Evolutionary conservation across 2,797 vertebrate genomes (phyloP), one percentile per base, ranked within the genome.

Genomic region (Manis javanica): DNA sequence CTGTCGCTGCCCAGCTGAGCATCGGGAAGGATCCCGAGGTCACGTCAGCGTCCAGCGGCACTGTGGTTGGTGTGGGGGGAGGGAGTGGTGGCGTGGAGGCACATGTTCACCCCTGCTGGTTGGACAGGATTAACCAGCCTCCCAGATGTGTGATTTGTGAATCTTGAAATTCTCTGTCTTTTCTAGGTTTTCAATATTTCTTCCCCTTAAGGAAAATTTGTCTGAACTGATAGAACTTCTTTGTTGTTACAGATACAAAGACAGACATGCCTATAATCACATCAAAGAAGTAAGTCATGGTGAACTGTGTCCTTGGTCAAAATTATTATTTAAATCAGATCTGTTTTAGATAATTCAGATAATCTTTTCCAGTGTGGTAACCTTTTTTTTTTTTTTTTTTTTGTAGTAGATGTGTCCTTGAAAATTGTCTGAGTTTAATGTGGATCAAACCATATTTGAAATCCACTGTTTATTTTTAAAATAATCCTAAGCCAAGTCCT

Each of bases 191-290:
- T 42, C 74, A 14, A 0, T 53, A n/a, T 91, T 81, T 61, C 81
- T 37, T 49, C 19, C n/a, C 77, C n/a, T 71, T 37, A 34, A 34
- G 63, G 57, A 49, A 94, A 94, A 96, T 88, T 59, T n/a, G 3
- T 82, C 53, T 94, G 29, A 90, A 90, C 24, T 59, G 31, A 93
- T 55, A 61, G 51, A 88, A 72, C 31, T 1, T 95, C 94, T 97
- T 96, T 97, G 97, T 96, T 97, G 93, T 74, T 98, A 81, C 97
- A 98, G 98, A 94, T 98, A 42, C 97, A 97, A 98, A 97, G 66
- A 39, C 87, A 89, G 95, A 95, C 89, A 74, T 99, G 84, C 99
- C 99, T 12, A 98, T 99, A 57, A 95, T 99, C 91, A 98, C 99
- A 1, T 98, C 98, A 53, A 97, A 98, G 97, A 99, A 99, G 99